Evolutionary conservation across 2,113 vertebrate species (phyloP), one percentile per base, ranked within the genome.

Genomic region (Lipotes vexillifer): DNA sequence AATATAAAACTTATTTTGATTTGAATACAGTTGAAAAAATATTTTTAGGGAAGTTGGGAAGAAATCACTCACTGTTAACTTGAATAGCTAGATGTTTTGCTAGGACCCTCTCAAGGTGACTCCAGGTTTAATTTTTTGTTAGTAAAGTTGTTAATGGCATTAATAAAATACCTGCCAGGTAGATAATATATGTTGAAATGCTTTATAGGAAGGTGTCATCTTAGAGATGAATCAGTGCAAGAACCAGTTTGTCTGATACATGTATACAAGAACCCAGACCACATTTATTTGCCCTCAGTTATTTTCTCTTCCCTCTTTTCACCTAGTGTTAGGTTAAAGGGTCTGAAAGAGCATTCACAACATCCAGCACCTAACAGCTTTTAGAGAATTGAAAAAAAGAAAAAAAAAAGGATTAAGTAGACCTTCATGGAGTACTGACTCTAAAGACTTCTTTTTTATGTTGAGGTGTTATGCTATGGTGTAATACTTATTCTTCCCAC

Each of bases 301-400:
- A 81, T 46, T 89, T 94, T 96, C 36, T 95, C n/a, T 93, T 94
- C 14, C 13, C 25, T 74, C 25, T 82, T 94, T 95, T 89, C 38
- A 85, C n/a, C 5, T 82, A 27, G 27, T 68, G 3, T 80, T 92
- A 81, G 38, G 69, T 74, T 87, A 36, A 82, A 94, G 66, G 21
- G 7, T 90, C 5, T 89, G 78, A 93, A 57, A 75, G 27, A 84
- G 9, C n/a, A 61, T 89, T 86, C 3, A 63, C 41, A 92, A 31
- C 13, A 25, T 52, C 38, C 31, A 75, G 33, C 31, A 29, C 77
- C 13, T n/a, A 49, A 18, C 5, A 94, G 7, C 44, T 85, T 83
- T 96, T 81, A 71, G 15, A 75, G 17, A 41, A 38, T 88, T 92
- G 13, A 66, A 82, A 36, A 25, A 29, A 82, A 36, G 21, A 29